Conservation (phyloP, 2,888 invertebrate species). For the Rhabditophanes sp. region DNA sequence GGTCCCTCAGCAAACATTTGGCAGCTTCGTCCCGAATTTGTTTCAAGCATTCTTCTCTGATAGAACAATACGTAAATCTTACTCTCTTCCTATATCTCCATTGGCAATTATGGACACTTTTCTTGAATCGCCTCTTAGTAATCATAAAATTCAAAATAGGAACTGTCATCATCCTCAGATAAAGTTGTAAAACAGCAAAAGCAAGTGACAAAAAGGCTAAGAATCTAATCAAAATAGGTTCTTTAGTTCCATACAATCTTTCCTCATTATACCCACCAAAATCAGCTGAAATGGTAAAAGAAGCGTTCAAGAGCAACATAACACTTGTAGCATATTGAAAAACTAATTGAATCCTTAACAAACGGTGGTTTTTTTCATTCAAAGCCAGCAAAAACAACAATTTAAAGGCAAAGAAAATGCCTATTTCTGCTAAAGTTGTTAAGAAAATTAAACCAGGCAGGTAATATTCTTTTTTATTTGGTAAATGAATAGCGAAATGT, state of each 20-base stretch:
- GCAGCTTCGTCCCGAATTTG: constrained; percentile 6
- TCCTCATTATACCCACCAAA: constrained; percentile 41
- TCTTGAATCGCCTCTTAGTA: constrained; percentile 34
- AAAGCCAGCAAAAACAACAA: no score
- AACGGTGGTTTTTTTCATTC: background rate
- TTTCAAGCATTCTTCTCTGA: constrained; percentile 18
- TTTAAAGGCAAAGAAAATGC: constrained; percentile 38
- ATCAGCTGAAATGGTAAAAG: constrained; percentile 41
- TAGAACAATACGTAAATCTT: constrained; percentile 41
- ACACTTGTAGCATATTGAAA: constrained; percentile 43
- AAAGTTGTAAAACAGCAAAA: constrained; percentile 38
- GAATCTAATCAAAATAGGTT: constrained; percentile 31
- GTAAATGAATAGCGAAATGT: constrained; percentile 30
- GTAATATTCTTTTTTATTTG: constrained; percentile 17
- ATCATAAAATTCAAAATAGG: constrained; percentile 39
- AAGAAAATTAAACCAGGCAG: constrained; percentile 28
- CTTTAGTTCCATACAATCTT: constrained; percentile 4
- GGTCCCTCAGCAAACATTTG: constrained; percentile 4
- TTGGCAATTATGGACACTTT: constrained; percentile 26
- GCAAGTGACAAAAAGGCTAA: constrained; percentile 37
- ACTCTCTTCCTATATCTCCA: constrained; percentile 42
- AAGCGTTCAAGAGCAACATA: constrained; percentile 37
- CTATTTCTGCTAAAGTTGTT: constrained; percentile 29
- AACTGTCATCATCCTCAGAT: constrained; percentile 34
- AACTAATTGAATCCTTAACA: constrained; percentile 24